Conservation (phyloP, 2,888 invertebrate species). For the Lamellibrachia satsuma region DNA sequence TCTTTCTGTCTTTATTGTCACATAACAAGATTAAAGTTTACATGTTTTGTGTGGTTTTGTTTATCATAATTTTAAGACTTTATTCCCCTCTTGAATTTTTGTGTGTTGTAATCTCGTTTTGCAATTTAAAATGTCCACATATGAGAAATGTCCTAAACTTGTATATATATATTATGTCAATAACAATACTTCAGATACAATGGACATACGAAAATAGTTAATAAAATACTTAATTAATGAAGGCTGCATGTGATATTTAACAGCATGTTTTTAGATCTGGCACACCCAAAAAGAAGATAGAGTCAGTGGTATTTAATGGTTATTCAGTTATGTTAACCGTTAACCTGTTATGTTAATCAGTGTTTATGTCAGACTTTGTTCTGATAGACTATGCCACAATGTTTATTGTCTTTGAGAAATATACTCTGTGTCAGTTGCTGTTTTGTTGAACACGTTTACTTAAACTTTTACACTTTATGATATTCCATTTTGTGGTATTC, state of each 20-base stretch:
- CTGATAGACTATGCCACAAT: background rate
- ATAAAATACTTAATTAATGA: background rate
- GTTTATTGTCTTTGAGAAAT: background rate
- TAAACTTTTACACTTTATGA: background rate
- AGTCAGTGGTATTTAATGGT: no score
- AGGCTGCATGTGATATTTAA: background rate
- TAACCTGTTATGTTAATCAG: background rate
- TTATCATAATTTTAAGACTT: background rate
- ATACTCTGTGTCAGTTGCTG: background rate
- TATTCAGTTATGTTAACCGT: no score
- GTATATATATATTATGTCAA: background rate
- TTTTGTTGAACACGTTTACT: background rate
- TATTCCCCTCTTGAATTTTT: background rate
- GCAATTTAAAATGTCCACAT: background rate
- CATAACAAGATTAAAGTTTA: background rate
- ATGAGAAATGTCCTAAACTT: background rate
- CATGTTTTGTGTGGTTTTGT: background rate
- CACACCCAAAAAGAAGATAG: background rate
- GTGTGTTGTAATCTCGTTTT: background rate
- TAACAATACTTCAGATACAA: background rate
- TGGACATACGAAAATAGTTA: background rate
- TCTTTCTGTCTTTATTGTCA: background rate
- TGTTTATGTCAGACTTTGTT: slow-evolving; percentile 1
- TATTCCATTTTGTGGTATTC: background rate
- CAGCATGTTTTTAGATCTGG: background rate